Conservation (phyloP, 2,888 invertebrate species). For the Labia minor region DNA sequence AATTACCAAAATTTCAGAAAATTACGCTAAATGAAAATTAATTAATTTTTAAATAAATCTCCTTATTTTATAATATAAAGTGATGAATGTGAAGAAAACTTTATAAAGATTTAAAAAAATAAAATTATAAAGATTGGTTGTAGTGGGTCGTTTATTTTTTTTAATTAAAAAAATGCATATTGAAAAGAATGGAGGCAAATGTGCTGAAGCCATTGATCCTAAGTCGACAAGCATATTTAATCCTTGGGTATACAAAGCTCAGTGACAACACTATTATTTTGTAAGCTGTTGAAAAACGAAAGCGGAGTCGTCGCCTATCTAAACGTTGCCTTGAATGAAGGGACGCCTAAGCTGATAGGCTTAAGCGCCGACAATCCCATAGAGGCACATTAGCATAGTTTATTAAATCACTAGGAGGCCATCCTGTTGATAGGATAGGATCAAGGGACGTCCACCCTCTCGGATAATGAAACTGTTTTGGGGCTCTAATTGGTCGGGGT, state of each 20-base stretch:
- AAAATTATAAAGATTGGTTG: no score
- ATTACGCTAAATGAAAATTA: no score
- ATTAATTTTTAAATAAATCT: no score
- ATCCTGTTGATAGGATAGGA: background rate
- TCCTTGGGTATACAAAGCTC: background rate
- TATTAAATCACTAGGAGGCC: conserved; percentile 8
- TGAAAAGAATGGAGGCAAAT: no score
- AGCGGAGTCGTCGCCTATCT: background rate
- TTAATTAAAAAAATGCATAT: no score
- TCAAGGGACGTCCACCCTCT: background rate
- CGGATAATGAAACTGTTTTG: background rate
- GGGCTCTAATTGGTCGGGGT: background rate
- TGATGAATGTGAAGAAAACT: no score
- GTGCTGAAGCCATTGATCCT: no score
- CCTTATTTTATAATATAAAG: no score
- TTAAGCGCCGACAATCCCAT: background rate
- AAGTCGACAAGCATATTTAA: background rate
- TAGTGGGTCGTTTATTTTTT: no score
- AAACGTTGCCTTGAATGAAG: background rate
- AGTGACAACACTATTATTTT: background rate
- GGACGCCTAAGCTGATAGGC: background rate
- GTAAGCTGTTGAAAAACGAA: background rate
- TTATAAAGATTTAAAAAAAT: no score
- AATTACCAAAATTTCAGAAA: no score
- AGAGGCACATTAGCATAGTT: background rate